These are phyloP conservation scores for Cynocephalus volans DNA, from an alignment of 2,113 vertebrate species.

Conservation along the genomic window DNA sequence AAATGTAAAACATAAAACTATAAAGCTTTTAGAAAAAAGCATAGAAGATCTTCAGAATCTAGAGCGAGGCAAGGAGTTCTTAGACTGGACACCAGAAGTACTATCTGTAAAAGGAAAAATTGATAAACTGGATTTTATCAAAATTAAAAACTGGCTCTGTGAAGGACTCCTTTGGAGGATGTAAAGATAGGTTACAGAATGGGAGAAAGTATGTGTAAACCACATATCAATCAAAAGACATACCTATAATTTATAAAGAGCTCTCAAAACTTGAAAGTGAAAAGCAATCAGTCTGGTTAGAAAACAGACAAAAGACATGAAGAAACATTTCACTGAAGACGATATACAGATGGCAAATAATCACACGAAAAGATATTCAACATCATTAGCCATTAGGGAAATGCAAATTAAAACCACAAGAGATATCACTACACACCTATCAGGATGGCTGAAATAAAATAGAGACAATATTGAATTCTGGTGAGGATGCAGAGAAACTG, in stretches of 20 bases:
- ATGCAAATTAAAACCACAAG: slow-evolving; percentile 5
- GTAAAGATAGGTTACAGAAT: not conserved
- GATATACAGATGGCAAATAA: slow-evolving; percentile 6
- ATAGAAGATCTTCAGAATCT: slow-evolving; percentile 9
- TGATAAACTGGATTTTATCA: slow-evolving; percentile 1
- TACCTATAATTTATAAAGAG: not conserved
- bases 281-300: not conserved
- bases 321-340: slow-evolving; percentile 27
- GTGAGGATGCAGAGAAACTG: not conserved
- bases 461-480: not conserved
- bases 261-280: not conserved
- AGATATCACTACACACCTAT: not conserved
- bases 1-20: slow-evolving; percentile 50
- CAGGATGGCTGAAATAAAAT: slow-evolving; percentile 40
- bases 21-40: slow-evolving; percentile 17
- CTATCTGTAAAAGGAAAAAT: not conserved
- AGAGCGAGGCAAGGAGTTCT: not conserved
- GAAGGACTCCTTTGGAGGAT: not conserved
- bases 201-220: not conserved
- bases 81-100: not conserved
- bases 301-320: not conserved
- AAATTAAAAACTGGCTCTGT: slow-evolving; percentile 18
- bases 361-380: not conserved
- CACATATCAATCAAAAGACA: not conserved
- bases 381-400: not conserved